A percentile compares a stretch with the other conserved stretches of the same genome.
Evolutionary conservation across 2,113 vertebrate genomes (phyloP).

Genomic region (Ceuthmochares aereus): DNA sequence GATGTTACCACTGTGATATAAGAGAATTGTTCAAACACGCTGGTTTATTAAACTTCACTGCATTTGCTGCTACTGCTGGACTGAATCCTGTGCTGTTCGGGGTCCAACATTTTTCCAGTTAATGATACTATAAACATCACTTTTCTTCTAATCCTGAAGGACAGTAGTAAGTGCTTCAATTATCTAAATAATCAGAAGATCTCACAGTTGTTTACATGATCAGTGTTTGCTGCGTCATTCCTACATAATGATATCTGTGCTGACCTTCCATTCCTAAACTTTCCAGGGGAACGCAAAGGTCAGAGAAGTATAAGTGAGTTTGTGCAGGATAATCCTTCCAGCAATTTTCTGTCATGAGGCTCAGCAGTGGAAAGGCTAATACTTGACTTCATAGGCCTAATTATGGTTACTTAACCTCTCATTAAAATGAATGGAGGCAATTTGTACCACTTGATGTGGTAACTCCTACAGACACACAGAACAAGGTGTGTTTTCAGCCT

Average conservation of each 20-base stretch:
- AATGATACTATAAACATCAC: conserved; percentile 40
- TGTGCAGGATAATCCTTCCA: conserved; percentile 36
- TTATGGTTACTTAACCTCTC: conserved; percentile 56
- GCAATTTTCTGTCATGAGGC: conserved; percentile 14
- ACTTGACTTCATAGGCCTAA: conserved; percentile 38
- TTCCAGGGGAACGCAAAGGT: background rate
- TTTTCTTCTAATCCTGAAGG: conserved; percentile 40
- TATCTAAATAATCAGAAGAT: conserved; percentile 40
- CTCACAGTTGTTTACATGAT: conserved; percentile 43
- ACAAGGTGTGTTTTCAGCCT: background rate
- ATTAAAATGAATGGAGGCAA: conserved; percentile 35
- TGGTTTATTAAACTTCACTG: background rate
- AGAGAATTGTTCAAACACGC: background rate
- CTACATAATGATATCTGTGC: conserved; percentile 3
- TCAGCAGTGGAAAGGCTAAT: conserved; percentile 15
- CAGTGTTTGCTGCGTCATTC: conserved; percentile 60
- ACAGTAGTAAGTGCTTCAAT: conserved; percentile 34
- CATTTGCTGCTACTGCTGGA: conserved; percentile 14
- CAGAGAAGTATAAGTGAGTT: conserved; percentile 23
- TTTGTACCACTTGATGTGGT: background rate
- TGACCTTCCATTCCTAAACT: conserved; percentile 43
- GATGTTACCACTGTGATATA: background rate
- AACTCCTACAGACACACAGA: background rate
- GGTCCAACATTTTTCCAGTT: conserved; percentile 18
- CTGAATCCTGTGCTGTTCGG: background rate